Percentiles rank a stretch among this genome's conserved stretches.
phyloP scores from a whole-genome alignment of 2,888 invertebrate genomes.

The Phengaris arion region DNA sequence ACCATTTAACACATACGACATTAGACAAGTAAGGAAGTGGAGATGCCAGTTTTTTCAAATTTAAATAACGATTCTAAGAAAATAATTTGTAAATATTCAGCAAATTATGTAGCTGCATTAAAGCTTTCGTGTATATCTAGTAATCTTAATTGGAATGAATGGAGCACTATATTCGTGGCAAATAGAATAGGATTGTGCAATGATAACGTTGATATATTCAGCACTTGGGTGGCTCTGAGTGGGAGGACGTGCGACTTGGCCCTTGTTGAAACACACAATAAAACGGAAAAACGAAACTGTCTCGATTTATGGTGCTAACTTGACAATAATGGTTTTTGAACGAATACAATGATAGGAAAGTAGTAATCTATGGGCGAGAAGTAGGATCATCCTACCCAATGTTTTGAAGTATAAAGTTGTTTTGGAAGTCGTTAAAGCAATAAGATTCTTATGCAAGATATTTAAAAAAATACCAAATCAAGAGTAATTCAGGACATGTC shows the following conservation, averaged over 20 bases:
- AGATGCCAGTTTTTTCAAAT: too few species aligned
- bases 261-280: slow-evolving; percentile 53
- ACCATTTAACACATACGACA: too few species aligned
- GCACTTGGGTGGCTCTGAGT: slow-evolving; percentile 67
- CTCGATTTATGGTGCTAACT: slow-evolving; percentile 40
- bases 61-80: background rate
- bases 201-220: slow-evolving; percentile 55
- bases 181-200: slow-evolving; percentile 48
- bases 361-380: background rate
- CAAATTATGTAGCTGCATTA: background rate
- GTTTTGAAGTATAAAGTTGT: background rate
- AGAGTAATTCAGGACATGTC: too few species aligned
- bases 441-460: background rate
- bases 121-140: slow-evolving; percentile 9
- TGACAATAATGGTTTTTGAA: slow-evolving; percentile 10
- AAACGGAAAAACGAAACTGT: slow-evolving; percentile 53
- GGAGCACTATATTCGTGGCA: slow-evolving; percentile 39
- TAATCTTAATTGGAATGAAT: slow-evolving; percentile 35
- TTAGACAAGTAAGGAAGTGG: too few species aligned
- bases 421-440: background rate
- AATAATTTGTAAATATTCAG: background rate
- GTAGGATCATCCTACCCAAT: background rate
- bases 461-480: background rate
- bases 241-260: slow-evolving; percentile 61
- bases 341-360: slow-evolving; percentile 10